A percentile compares a stretch with the other conserved stretches of the same genome.
Evolutionary conservation across 2,797 vertebrate species (phyloP).

Genomic region (Galagoides demidoff): DNA sequence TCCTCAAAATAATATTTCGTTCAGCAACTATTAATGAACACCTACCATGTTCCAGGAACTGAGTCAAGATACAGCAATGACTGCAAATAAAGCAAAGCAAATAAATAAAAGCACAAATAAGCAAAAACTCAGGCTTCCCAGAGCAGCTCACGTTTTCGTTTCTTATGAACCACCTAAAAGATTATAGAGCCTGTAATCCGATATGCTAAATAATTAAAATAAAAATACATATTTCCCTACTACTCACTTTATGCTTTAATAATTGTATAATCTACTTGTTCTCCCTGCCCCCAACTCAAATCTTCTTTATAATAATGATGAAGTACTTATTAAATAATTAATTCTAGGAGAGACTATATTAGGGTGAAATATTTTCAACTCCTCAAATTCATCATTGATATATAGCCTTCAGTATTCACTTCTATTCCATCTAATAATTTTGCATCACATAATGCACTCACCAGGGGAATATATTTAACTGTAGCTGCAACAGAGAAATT

Average conservation of each 20-base stretch:
- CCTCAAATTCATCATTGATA: not conserved
- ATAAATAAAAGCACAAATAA: not conserved
- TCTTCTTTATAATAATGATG: conserved; percentile 7
- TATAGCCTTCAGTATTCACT: not conserved
- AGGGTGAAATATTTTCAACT: conserved; percentile 35
- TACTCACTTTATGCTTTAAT: not conserved
- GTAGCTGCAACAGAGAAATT: not conserved
- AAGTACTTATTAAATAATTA: conserved; percentile 22
- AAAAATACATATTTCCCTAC: not conserved
- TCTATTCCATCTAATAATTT: not conserved
- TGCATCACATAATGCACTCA: not conserved
- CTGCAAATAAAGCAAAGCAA: not conserved
- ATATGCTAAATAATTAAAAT: not conserved
- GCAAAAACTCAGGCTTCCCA: not conserved
- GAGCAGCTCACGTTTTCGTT: not conserved
- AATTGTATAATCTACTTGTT: not conserved
- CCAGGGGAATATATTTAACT: not conserved
- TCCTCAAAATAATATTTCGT: not conserved
- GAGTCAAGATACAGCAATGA: not conserved
- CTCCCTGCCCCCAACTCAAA: not conserved
- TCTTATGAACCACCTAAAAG: not conserved
- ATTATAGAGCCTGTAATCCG: not conserved
- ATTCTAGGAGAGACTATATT: not conserved
- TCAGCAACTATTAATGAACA: not conserved
- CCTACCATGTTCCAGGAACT: not conserved